Conservation (phyloP, 2,113 vertebrate species). For the Ariopsis seemanni region DNA sequence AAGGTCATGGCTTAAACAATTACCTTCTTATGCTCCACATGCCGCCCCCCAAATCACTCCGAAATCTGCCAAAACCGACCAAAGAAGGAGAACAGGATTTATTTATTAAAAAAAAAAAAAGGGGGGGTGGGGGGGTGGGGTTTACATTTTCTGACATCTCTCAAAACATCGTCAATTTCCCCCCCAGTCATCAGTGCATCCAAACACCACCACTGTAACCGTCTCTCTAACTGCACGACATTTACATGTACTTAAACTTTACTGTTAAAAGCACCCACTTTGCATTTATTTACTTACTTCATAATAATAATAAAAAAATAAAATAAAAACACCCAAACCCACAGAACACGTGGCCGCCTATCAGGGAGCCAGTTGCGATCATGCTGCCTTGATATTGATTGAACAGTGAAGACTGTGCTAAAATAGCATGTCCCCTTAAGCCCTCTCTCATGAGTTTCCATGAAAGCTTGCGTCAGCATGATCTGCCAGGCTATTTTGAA, state of each 20-base stretch:
- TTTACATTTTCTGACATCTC: too few relatives aligned
- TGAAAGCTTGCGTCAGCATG: constrained; percentile 24
- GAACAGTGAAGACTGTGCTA: neutral
- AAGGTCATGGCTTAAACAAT: neutral
- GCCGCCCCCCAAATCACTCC: too few relatives aligned
- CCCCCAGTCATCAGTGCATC: too few relatives aligned
- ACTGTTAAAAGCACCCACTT: neutral
- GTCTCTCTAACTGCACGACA: neutral
- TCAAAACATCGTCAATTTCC: too few relatives aligned
- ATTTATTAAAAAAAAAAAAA: too few relatives aligned
- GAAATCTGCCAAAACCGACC: neutral
- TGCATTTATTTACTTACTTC: neutral
- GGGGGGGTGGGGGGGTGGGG: too few relatives aligned
- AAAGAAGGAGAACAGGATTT: neutral
- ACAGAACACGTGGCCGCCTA: neutral
- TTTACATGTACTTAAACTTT: neutral
- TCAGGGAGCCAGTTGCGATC: neutral
- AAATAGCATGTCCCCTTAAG: neutral
- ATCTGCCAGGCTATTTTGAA: constrained; percentile 15
- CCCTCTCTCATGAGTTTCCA: neutral
- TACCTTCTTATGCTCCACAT: too few relatives aligned
- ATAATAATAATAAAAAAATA: too few relatives aligned
- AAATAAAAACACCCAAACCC: too few relatives aligned
- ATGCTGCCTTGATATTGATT: neutral
- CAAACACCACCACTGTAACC: neutral